A percentile compares a stretch with the other conserved stretches of the same genome.
Conservation (phyloP, 2,113 vertebrate genomes). For the Ceuthmochares aereus region DNA sequence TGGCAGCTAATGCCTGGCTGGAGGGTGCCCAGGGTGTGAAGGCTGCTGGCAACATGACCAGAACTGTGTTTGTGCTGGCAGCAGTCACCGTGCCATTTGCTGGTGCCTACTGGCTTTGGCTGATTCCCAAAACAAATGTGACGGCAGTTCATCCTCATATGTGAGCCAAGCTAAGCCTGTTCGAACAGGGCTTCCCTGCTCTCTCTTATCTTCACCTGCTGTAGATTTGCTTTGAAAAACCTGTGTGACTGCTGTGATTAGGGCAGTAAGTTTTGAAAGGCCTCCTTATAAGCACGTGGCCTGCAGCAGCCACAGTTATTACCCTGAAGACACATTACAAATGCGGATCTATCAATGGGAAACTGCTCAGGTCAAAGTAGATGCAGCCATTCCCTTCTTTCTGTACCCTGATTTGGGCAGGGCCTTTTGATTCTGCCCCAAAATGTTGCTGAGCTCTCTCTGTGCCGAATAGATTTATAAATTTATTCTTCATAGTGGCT, state of each 20-base stretch:
- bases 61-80: not conserved
- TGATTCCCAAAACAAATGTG: not conserved
- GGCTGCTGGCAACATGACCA: not conserved
- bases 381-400: not conserved
- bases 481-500: rapidly evolving
- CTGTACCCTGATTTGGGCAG: not conserved
- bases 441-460: not conserved
- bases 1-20: not conserved
- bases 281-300: not conserved
- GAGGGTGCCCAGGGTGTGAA: not conserved
- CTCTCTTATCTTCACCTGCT: not conserved
- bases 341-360: not conserved
- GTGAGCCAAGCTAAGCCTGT: not conserved
- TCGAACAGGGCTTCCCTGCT: not conserved
- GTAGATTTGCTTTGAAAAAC: not conserved
- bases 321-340: not conserved
- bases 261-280: not conserved
- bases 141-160: not conserved
- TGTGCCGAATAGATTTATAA: not conserved
- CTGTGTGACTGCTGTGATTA: rapidly evolving
- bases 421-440: not conserved
- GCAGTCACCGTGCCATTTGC: not conserved
- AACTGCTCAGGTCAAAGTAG: not conserved
- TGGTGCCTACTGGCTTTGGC: not conserved
- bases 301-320: not conserved